These are phyloP conservation scores for Strigamia maritima DNA, from an alignment of 2,888 invertebrate species.

Conservation along the genomic window DNA sequence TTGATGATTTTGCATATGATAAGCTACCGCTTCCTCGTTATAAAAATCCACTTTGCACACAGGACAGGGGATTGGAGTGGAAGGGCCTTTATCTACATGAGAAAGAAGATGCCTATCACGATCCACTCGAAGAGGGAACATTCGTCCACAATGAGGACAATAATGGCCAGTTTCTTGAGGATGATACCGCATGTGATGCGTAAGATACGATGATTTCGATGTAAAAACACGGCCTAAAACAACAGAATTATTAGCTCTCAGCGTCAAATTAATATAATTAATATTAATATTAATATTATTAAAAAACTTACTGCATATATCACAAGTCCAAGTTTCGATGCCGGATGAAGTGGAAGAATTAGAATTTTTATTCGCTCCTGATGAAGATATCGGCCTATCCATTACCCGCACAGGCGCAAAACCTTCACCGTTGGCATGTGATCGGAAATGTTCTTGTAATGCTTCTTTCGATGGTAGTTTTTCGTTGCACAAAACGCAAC, in stretches of 20 bases:
- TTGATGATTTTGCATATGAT: constrained; percentile 54
- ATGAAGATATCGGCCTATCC: constrained; percentile 9
- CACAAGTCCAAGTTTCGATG: constrained; percentile 35
- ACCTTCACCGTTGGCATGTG: constrained; percentile 35
- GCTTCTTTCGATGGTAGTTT: constrained; percentile 36
- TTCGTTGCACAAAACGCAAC: constrained; percentile 36
- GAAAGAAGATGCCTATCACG: constrained; percentile 60
- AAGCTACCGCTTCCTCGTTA: constrained; percentile 59
- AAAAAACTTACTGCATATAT: constrained; percentile 24
- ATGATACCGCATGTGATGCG: constrained; percentile 37
- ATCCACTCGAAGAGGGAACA: constrained; percentile 61
- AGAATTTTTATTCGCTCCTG: not conserved
- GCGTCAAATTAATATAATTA: not conserved
- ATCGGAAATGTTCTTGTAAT: constrained; percentile 36
- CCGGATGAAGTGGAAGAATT: not conserved
- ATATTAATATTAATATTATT: not conserved
- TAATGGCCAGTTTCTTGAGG: constrained; percentile 53
- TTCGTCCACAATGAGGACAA: constrained; percentile 66
- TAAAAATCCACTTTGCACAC: constrained; percentile 61
- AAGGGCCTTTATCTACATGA: constrained; percentile 52
- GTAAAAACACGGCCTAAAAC: constrained; percentile 35
- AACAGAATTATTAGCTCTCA: not conserved
- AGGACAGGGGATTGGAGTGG: constrained; percentile 54
- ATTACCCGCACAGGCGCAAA: constrained; percentile 34
- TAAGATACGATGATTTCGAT: constrained; percentile 35